These are phyloP conservation scores for Sminthurinus aureus DNA, from an alignment of 2,888 invertebrate species.

Conservation along the genomic window DNA sequence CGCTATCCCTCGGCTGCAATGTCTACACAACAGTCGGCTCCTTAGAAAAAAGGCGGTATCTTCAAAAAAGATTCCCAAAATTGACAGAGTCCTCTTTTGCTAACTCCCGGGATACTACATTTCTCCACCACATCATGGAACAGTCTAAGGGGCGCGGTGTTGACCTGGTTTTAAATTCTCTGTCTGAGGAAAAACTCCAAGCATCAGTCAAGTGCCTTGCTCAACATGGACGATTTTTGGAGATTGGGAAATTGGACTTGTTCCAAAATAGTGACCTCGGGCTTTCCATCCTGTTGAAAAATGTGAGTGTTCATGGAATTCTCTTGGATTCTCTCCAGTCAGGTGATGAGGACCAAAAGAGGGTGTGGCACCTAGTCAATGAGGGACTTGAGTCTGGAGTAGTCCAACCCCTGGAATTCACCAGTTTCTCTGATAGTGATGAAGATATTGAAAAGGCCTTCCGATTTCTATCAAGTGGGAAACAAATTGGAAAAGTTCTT, in stretches of 20 bases:
- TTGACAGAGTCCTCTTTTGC: slow-evolving; percentile 79
- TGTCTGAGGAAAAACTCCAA: slow-evolving; percentile 92
- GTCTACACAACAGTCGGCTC: slow-evolving; percentile 94
- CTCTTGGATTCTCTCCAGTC: slow-evolving; percentile 85
- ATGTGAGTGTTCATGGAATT: slow-evolving; percentile 97
- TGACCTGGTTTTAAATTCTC: slow-evolving; percentile 92
- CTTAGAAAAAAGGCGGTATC: slow-evolving; percentile 83
- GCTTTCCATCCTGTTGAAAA: slow-evolving; percentile 94
- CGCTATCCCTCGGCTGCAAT: slow-evolving; percentile 84
- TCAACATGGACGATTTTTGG: slow-evolving; percentile 91
- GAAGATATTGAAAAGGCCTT: slow-evolving; percentile 74
- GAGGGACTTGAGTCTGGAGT: slow-evolving; percentile 89
- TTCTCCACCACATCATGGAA: slow-evolving; percentile 86
- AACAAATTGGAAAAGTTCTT: slow-evolving; percentile 83
- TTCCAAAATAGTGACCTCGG: slow-evolving; percentile 90
- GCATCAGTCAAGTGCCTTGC: slow-evolving; percentile 93
- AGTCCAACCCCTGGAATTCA: slow-evolving; percentile 85
- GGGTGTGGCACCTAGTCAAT: slow-evolving; percentile 76
- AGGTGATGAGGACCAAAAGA: slow-evolving; percentile 75
- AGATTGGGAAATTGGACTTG: slow-evolving; percentile 97
- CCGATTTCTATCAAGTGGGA: slow-evolving; percentile 62
- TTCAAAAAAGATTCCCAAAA: slow-evolving; percentile 84
- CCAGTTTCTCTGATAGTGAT: slow-evolving; percentile 77
- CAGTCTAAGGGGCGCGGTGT: slow-evolving; percentile 91
- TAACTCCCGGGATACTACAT: slow-evolving; percentile 80